Base-by-base conservation (phyloP, 2,113 vertebrate genomes). In the Rhodinocichla rosea region DNA sequence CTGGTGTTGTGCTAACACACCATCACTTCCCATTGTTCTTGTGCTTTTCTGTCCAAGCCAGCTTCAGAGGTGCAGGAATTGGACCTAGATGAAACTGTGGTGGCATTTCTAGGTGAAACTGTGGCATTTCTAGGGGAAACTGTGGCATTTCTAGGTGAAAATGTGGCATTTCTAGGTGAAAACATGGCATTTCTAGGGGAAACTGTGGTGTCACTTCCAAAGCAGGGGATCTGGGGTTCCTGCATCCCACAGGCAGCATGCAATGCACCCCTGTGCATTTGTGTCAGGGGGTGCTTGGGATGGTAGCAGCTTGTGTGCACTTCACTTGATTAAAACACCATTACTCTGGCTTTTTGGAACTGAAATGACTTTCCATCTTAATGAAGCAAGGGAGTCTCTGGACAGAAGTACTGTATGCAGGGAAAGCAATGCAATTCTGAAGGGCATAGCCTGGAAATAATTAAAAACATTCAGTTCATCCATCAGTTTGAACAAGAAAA, bases 341-440 rank as follows among this genome's bases (percentile, higher is more conserved):
- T 91, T 96, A 52, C 77, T 82, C n/a, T 79, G 60, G 65, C 62
- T 96, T 94, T 95, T 82, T 81, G 92, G 82, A 69, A 75, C 69
- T 91, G 89, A 91, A 96, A 95, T 87, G 73, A 73, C 69, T 89
- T 94, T 91, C 74, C 65, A 71, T 89, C 83, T 89, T 96, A 94
- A 95, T 94, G 89, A 96, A 94, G 77, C 68, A 57, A 87, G 94
- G 92, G 89, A 96, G 83, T 97, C 92, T 95, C 94, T 87, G 89
- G 92, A 67, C 89, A 89, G 95, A 92, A 94, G 91, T 60, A 64
- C 62, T 78, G 50, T 83, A 49, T 75, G 4, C 69, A 76, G 69
- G 83, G 65, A 94, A 84, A 83, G 92, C 57, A 60, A 6, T 89
- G 87, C 77, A 84, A 79, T 95, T 94, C 91, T 95, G 83, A 96